Conservation (phyloP, 2,888 invertebrate genomes). For the Lypha dubia region DNA sequence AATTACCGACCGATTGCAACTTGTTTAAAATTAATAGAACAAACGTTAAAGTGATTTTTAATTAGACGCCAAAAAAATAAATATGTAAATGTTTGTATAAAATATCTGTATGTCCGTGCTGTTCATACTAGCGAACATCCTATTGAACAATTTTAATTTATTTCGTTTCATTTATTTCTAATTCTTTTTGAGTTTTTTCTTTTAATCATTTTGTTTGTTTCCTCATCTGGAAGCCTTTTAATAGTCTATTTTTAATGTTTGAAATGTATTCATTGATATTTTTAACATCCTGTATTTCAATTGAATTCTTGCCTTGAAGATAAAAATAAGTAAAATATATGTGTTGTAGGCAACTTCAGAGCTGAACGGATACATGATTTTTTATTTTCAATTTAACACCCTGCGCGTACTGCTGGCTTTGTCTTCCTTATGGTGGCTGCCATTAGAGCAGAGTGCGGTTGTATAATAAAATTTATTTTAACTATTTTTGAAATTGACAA, state of each 20-base stretch:
- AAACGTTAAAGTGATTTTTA: too few species aligned
- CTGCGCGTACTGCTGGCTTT: slow-evolving; percentile 4
- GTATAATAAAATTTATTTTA: slow-evolving; percentile 13
- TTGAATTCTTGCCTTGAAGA: neutral
- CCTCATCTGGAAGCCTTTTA: neutral
- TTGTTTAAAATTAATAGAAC: too few species aligned
- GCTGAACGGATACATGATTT: slow-evolving; percentile 17
- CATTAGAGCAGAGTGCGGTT: slow-evolving; percentile 28
- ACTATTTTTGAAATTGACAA: slow-evolving; percentile 8
- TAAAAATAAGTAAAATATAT: neutral
- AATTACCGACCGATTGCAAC: too few species aligned
- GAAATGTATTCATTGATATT: neutral
- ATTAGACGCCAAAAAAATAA: too few species aligned
- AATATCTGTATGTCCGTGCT: too few species aligned
- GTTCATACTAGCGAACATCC: too few species aligned
- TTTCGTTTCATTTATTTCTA: too few species aligned
- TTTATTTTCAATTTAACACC: slow-evolving; percentile 8
- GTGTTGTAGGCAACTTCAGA: slow-evolving; percentile 13
- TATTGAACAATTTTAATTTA: too few species aligned
- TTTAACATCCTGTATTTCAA: neutral
- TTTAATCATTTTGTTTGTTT: neutral
- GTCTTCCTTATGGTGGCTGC: slow-evolving; percentile 14
- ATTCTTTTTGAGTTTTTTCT: too few species aligned
- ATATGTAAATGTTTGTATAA: too few species aligned
- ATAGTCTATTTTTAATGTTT: neutral